Conservation (phyloP, 2,888 invertebrate species). For the Heterodera filipjevi region DNA sequence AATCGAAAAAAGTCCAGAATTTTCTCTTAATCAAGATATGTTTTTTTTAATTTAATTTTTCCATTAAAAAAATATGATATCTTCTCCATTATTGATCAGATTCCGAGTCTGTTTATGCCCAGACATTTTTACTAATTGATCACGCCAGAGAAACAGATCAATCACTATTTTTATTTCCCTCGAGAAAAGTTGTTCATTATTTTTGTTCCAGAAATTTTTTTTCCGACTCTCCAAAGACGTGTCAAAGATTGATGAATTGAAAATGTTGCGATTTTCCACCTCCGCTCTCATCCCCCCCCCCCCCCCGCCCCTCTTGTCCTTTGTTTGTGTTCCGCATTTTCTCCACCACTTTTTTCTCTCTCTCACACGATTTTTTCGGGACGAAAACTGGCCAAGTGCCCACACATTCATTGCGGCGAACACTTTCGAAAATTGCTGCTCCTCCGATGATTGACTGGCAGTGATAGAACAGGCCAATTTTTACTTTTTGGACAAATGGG, state of each 20-base stretch:
- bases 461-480: neutral
- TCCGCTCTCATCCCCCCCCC: neutral
- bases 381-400: neutral
- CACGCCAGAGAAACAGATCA: no score
- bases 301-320: neutral
- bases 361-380: neutral
- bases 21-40: no score
- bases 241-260: neutral
- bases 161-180: no score
- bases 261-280: neutral
- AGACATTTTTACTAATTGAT: no score
- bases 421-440: neutral
- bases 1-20: no score
- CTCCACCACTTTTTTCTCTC: neutral
- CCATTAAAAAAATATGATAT: no score
- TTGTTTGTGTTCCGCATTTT: neutral
- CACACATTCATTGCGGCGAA: neutral
- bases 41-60: no score
- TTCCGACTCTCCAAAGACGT: neutral
- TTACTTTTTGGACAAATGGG: neutral
- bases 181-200: no score
- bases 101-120: no score
- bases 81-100: no score
- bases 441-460: neutral
- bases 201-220: neutral